Evolutionary conservation across 2,113 vertebrate genomes (phyloP).

Genomic region (Synodontis membranacea): DNA sequence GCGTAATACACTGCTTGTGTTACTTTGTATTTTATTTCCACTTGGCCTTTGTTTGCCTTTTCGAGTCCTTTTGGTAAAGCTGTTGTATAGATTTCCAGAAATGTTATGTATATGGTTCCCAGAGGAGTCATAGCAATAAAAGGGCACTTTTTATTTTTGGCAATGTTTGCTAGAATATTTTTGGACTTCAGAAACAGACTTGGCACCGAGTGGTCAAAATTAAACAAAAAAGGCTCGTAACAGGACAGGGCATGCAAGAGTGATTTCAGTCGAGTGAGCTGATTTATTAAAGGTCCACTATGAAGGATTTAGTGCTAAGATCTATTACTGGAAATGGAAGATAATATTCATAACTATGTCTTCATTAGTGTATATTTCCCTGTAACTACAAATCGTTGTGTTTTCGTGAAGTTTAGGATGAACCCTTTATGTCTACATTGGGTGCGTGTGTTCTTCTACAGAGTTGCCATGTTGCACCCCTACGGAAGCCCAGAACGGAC

Average conservation of each 20-base stretch:
- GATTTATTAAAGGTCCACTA: too few relatives aligned
- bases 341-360: too few relatives aligned
- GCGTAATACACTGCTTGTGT: neutral
- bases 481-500: too few relatives aligned
- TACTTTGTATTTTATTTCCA: neutral
- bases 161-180: neutral
- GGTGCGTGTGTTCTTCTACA: too few relatives aligned
- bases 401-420: too few relatives aligned
- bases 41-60: neutral
- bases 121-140: slow-evolving; percentile 9
- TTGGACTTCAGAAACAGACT: neutral
- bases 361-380: too few relatives aligned
- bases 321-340: too few relatives aligned
- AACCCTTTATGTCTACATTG: too few relatives aligned
- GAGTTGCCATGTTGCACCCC: too few relatives aligned
- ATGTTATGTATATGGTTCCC: slow-evolving; percentile 11
- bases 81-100: slow-evolving; percentile 23
- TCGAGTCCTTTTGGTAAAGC: neutral
- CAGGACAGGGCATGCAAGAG: neutral
- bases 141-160: slow-evolving; percentile 11
- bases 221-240: neutral
- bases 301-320: too few relatives aligned
- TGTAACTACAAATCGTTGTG: too few relatives aligned
- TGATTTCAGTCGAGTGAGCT: too few relatives aligned
- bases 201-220: neutral